These are phyloP conservation scores for Spilogale gracilis DNA, from an alignment of 2,113 vertebrate genomes.

Conservation along the genomic window DNA sequence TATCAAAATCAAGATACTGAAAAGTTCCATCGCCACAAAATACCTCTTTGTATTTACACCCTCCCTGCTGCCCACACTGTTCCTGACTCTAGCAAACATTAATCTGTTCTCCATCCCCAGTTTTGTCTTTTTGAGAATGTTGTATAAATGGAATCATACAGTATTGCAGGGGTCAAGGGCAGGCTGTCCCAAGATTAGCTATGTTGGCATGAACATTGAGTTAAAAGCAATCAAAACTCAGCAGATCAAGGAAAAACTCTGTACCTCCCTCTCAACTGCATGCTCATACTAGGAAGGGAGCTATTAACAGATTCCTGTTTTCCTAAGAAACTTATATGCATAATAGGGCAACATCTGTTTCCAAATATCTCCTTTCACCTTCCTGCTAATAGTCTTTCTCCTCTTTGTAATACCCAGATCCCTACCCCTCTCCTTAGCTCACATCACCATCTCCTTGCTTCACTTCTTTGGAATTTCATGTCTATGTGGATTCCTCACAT, in stretches of 20 bases:
- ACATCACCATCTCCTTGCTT: background rate
- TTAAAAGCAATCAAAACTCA: background rate
- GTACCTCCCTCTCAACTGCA: background rate
- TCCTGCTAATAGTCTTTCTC: background rate
- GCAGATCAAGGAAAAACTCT: background rate
- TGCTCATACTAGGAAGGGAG: background rate
- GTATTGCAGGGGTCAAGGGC: background rate
- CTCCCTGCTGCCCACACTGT: background rate
- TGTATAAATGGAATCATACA: conserved; percentile 32
- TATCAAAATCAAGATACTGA: background rate
- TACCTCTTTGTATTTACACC: background rate
- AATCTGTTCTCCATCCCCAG: background rate
- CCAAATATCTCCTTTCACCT: background rate
- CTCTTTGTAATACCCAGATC: background rate
- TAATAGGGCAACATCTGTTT: background rate
- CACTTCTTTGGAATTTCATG: background rate
- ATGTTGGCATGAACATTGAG: background rate
- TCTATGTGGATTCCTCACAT: background rate
- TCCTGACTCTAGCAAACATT: background rate
- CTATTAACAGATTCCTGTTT: background rate
- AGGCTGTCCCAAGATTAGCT: background rate
- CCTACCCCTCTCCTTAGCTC: background rate
- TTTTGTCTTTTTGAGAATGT: conserved; percentile 30
- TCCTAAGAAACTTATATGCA: background rate
- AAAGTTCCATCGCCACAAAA: background rate